Base-by-base conservation (phyloP, 1,140 invertebrate species). In the Drosophila dunni region DNA sequence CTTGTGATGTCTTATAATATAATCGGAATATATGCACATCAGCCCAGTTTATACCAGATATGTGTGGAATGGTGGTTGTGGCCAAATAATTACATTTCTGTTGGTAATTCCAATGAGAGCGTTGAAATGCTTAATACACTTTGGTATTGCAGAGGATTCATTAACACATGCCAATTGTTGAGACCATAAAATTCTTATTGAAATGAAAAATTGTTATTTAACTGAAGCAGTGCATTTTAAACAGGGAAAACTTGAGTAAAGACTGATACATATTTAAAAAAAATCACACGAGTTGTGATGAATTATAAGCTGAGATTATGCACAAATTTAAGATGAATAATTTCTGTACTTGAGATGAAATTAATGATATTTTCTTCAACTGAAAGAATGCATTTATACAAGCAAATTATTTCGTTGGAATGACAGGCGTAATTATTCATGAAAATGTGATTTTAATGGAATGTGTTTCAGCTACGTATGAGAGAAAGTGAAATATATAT, bases 31-130 rank as follows among this genome's bases (percentile, higher is more conserved):
- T 36, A 63, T n/a, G 38, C 17, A 44, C 11, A 29, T 9, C 24
- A 60, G n/a, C 1, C 0, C 20, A 15, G 24, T 45, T 51, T 5
- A 51, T 51, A 33, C 11, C 11, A 51, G 11, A 51, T 34, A 15
- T 34, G 11, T 1, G n/a, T 20, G 17, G 54, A 44, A 8, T 42
- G 54, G 15, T 20, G 29, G 7, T 36, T 58, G 42, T 29, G 46
- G 40, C 48, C 10, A 78, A 73, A 81, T 79, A 82, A 85, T 81
- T 86, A 64, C 67, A 79, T 69, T 79, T 72, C 50, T 66, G 38
- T 38, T 62, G 75, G 60, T 57, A 66, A 74, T 48, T 63, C 40
- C 53, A 42, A 45, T 64, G 53, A 40, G 57, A 56, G 17, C 15
- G 34, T 11, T 60, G 20, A 45, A 67, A 60, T 33, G 17, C 72